phyloP scores from a whole-genome alignment of 2,888 invertebrate genomes.

The Lissonota sp. region DNA sequence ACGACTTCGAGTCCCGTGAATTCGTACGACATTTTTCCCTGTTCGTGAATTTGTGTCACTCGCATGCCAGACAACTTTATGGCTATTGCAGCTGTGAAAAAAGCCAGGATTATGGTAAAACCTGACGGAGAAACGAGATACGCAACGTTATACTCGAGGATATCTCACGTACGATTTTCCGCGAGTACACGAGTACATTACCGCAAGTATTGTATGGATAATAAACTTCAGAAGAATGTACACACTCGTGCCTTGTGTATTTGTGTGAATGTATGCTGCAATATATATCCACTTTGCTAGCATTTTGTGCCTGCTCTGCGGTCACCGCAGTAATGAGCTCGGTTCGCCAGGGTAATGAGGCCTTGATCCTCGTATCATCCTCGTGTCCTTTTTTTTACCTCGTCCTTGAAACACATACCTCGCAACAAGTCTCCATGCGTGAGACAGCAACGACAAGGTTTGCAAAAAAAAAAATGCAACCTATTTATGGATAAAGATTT shows the following conservation, averaged over 20 bases:
- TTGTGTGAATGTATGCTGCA: not conserved
- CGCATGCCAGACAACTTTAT: no score
- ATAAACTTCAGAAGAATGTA: slow-evolving; percentile 45
- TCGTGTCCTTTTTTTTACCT: slow-evolving; percentile 21
- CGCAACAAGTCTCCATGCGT: slow-evolving; percentile 16
- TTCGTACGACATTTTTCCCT: slow-evolving; percentile 53
- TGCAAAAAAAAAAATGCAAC: not conserved
- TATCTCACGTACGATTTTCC: slow-evolving; percentile 54
- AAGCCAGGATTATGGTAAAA: not conserved
- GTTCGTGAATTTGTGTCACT: slow-evolving; percentile 23
- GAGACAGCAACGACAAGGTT: slow-evolving; percentile 2
- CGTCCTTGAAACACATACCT: slow-evolving; percentile 54
- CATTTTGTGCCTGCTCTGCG: slow-evolving; percentile 78
- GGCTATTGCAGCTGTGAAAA: not conserved
- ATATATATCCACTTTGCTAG: slow-evolving; percentile 54
- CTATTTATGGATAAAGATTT: not conserved
- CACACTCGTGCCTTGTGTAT: not conserved
- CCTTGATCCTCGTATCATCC: slow-evolving; percentile 65
- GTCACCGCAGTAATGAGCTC: slow-evolving; percentile 80
- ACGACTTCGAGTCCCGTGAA: slow-evolving; percentile 46
- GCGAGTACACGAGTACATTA: slow-evolving; percentile 17
- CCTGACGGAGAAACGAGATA: slow-evolving; percentile 6
- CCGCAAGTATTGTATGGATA: slow-evolving; percentile 51
- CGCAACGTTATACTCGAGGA: slow-evolving; percentile 11
- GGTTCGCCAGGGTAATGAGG: slow-evolving; percentile 79